Evolutionary conservation across 2,888 invertebrate genomes (phyloP), one percentile per base, ranked within the genome.

Genomic region (Aphodius sticticus): DNA sequence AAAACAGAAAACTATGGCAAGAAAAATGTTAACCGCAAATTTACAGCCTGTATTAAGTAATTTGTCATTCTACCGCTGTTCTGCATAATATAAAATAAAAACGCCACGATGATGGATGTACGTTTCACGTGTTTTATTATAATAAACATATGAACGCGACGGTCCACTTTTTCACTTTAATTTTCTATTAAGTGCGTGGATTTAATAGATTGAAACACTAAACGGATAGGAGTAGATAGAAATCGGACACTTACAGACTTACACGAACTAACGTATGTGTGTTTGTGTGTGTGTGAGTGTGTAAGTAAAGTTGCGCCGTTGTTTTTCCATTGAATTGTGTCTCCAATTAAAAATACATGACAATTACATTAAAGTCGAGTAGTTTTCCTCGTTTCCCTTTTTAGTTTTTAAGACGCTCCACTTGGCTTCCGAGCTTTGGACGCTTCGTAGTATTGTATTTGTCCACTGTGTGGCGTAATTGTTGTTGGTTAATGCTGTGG

Each of bases 291-390:
- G 26, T 26, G 53, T 53, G 38, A 78, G 69, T 35, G 76, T 37
- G 76, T 69, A 76, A 76, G 53, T 76, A 38, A 53, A 53, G 53
- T 53, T 35, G 16, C 26, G 78, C n/a, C 70, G 37, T 53, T 78
- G 78, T 78, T 76, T 79, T 78, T 15, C 53, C 76, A 69, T 79
- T 79, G 76, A 79, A 77, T 80, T 71, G 80, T 77, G 80, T 77
- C 77, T 75, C 81, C 83, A 83, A 83, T 84, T 84, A 84, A 82
- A 80, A 79, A 76, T 78, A 85, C 85, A 85, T 83, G 84, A 85
- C 85, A 85, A 84, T 84, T 85, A 85, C 85, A 85, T 85, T 85
- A 85, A 82, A 83, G 83, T 83, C 84, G 82, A 85, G 85, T 85
- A 85, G 82, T 85, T 85, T 85, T 85, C 84, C 84, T 84, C 83